Conservation (phyloP, 1,140 invertebrate genomes). For the Pogonomyrmex californicus region DNA sequence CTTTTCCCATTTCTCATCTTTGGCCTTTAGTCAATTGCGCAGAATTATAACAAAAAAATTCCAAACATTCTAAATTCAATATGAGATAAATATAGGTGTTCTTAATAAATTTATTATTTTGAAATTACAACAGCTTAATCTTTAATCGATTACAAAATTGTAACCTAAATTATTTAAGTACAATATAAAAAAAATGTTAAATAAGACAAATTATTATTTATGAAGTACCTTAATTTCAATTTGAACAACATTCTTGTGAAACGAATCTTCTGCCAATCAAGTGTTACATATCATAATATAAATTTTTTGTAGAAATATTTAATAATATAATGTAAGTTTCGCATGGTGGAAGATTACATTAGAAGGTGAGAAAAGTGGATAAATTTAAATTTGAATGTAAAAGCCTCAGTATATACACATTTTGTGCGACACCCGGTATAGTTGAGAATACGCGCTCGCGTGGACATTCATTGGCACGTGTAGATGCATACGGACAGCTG, state of each 20-base stretch:
- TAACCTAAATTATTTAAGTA: not conserved
- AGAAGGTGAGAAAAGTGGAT: not conserved
- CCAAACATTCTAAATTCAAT: not conserved
- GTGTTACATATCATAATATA: not conserved
- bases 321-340: slow-evolving; percentile 12
- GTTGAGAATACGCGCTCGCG: slow-evolving; percentile 15
- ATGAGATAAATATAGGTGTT: not conserved
- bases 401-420: not conserved
- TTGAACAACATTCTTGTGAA: not conserved
- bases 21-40: slow-evolving; percentile 15
- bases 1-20: not conserved
- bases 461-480: slow-evolving; percentile 67
- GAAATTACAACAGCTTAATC: not conserved
- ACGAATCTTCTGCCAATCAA: not conserved
- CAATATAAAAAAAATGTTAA: not conserved
- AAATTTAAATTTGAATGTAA: not conserved
- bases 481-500: slow-evolving; percentile 65
- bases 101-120: not conserved
- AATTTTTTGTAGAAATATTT: slow-evolving; percentile 1
- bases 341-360: not conserved
- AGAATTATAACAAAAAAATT: not conserved
- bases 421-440: not conserved
- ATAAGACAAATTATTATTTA: not conserved
- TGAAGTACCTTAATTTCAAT: not conserved
- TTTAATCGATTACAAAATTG: not conserved